Percentiles rank a stretch among this genome's conserved stretches.
phyloP scores from a whole-genome alignment of 2,797 vertebrate species.

The Chromobotia macracanthus region DNA sequence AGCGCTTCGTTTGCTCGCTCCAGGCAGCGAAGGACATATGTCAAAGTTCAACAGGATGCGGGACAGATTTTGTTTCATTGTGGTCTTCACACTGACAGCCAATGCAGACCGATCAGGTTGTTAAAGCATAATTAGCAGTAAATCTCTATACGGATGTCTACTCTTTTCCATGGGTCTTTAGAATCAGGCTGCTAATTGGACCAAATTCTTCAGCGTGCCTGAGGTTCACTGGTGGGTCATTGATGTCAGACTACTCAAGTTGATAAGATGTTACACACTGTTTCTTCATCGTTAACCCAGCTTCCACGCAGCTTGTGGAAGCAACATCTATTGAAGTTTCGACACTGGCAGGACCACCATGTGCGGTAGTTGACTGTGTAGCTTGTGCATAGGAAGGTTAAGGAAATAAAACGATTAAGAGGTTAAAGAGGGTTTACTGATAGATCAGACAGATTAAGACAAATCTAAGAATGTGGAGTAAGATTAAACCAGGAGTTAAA shows the following conservation, averaged over 20 bases:
- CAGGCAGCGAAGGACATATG: slow-evolving; percentile 30
- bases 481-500: slow-evolving; percentile 55
- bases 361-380: slow-evolving; percentile 52
- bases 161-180: slow-evolving; percentile 47
- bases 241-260: slow-evolving; percentile 38
- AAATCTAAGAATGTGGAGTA: slow-evolving; percentile 53
- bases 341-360: slow-evolving; percentile 61
- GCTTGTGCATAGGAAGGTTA: slow-evolving; percentile 54
- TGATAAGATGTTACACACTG: slow-evolving; percentile 36
- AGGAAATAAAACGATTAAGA: slow-evolving; percentile 70
- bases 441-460: slow-evolving; percentile 67
- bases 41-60: slow-evolving; percentile 42
- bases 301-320: background rate
- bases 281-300: slow-evolving; percentile 3
- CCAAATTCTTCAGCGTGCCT: slow-evolving; percentile 50
- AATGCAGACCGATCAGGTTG: slow-evolving; percentile 52
- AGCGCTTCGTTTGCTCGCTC: slow-evolving; percentile 13
- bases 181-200: slow-evolving; percentile 50
- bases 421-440: slow-evolving; percentile 76
- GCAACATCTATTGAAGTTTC: slow-evolving; percentile 16
- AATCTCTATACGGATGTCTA: slow-evolving; percentile 51
- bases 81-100: slow-evolving; percentile 55
- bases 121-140: slow-evolving; percentile 59
- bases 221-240: slow-evolving; percentile 63
- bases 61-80: slow-evolving; percentile 56